Conservation (phyloP, 2,888 invertebrate species). For the Lamellibrachia satsuma region DNA sequence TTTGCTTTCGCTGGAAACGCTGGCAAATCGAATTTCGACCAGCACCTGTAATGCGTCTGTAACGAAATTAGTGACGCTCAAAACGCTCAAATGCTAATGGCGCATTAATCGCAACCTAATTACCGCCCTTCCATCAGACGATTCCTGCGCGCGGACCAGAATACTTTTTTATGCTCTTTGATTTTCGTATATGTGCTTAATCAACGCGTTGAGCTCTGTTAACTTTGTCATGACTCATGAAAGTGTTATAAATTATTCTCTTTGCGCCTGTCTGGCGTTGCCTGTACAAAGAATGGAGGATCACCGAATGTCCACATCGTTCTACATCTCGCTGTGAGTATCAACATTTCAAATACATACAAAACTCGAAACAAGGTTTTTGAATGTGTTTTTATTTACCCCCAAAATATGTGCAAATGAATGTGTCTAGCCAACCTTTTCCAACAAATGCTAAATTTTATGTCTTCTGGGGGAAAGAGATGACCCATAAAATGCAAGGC, state of each 20-base stretch:
- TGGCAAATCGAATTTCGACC: not conserved
- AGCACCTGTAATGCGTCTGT: slow-evolving; percentile 1
- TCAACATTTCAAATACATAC: not conserved
- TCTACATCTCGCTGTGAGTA: not conserved
- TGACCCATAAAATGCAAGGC: no score
- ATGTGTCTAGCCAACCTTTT: no score
- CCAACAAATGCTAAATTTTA: no score
- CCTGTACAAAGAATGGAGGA: not conserved
- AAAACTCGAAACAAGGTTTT: not conserved
- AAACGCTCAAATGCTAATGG: slow-evolving; percentile 3
- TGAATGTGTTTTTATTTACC: no score
- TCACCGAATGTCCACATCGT: not conserved
- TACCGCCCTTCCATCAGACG: slow-evolving; percentile 7
- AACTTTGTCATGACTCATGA: not conserved
- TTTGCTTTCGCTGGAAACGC: not conserved
- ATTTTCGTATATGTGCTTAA: not conserved
- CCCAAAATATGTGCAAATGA: no score
- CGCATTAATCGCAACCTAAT: slow-evolving; percentile 17
- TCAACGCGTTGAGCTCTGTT: not conserved
- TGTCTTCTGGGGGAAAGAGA: no score
- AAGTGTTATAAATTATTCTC: not conserved
- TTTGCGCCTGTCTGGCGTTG: slow-evolving; percentile 2
- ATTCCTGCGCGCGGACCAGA: not conserved
- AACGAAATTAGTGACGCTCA: not conserved
- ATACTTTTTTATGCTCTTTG: slow-evolving; percentile 14